Evolutionary conservation across 2,797 vertebrate genomes (phyloP), one percentile per base, ranked within the genome.

Genomic region (Heterohyrax brucei): DNA sequence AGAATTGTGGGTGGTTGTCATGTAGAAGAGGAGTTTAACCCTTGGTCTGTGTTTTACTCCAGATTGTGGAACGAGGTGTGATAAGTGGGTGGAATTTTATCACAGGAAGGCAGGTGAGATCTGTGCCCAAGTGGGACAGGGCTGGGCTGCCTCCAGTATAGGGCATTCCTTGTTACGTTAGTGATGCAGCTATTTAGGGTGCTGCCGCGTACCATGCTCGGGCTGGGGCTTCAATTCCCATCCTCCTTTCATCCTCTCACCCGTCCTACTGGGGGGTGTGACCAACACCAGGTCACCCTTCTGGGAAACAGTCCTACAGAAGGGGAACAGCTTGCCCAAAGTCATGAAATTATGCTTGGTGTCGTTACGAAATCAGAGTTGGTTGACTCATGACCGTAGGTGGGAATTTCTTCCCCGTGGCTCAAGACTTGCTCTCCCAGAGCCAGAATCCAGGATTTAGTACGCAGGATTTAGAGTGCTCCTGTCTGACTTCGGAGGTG

Each of bases 121-220:
- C n/a, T 2, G 33, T 59, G 68, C 5, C 0, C 13, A n/a, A 18
- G 21, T 1, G 39, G 84, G 24, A 13, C 16, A 0, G 39, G 84
- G 10, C 4, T 1, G 0, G 66, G 53, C 53, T 61, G 16, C 85
- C 70, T 70, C 3, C 24, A 46, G 26, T 28, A 10, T 16, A 33
- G 10, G 10, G 44, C 1, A 6, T 19, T 28, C 64, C 28, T 1
- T 26, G 46, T 28, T 46, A 24, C 48, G 48, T 46, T 62, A 13
- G n/a, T 2, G 9, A 22, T 28, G 24, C n/a, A 24, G 24, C n/a
- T 73, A 33, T 86, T 59, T 28, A 28, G 26, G 28, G 75, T 19
- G 26, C 6, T 48, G 6, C 26, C 39, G 21, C 1, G 44, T 26
- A n/a, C 50, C 44, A 22, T 44, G 0, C 21, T 39, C n/a, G 0